Percentiles rank a stretch among this genome's conserved stretches.
These are phyloP conservation scores for Agrochola lota DNA, from an alignment of 2,888 invertebrate species.

Conservation along the genomic window DNA sequence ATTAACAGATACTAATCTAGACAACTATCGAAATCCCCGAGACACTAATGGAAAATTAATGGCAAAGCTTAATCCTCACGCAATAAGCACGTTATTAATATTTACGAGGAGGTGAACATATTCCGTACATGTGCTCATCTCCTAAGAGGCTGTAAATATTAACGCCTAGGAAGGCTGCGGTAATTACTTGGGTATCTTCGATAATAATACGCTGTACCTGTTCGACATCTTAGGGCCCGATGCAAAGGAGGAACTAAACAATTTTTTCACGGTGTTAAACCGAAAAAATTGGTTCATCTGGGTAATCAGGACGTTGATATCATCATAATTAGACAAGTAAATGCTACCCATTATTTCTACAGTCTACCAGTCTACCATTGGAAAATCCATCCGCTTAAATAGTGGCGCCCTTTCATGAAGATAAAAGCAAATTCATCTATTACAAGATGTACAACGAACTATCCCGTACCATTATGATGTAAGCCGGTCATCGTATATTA, in stretches of 20 bases:
- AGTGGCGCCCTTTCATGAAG: not conserved
- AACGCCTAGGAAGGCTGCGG: not conserved
- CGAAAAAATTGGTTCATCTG: not conserved
- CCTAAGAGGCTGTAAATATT: conserved; percentile 20
- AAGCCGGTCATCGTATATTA: conserved; percentile 1
- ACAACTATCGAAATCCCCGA: not conserved
- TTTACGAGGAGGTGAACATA: conserved; percentile 31
- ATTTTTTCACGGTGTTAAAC: not conserved
- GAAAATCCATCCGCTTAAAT: not conserved
- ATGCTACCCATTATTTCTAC: not conserved
- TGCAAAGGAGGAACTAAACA: not conserved
- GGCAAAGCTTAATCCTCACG: conserved; percentile 2
- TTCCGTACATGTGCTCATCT: conserved; percentile 3
- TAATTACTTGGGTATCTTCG: not conserved
- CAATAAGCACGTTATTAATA: conserved; percentile 31
- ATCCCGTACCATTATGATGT: not conserved
- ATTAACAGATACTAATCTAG: not conserved
- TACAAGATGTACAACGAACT: not conserved
- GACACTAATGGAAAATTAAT: conserved; percentile 21
- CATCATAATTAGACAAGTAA: not conserved
- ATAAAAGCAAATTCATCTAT: conserved; percentile 17
- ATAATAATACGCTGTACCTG: not conserved
- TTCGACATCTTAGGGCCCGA: not conserved
- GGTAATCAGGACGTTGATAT: not conserved
- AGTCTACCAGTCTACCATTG: not conserved